A percentile compares a stretch with the other conserved stretches of the same genome.
phyloP scores from a whole-genome alignment of 2,113 vertebrate genomes.

The Rhynchopsitta pachyrhyncha region DNA sequence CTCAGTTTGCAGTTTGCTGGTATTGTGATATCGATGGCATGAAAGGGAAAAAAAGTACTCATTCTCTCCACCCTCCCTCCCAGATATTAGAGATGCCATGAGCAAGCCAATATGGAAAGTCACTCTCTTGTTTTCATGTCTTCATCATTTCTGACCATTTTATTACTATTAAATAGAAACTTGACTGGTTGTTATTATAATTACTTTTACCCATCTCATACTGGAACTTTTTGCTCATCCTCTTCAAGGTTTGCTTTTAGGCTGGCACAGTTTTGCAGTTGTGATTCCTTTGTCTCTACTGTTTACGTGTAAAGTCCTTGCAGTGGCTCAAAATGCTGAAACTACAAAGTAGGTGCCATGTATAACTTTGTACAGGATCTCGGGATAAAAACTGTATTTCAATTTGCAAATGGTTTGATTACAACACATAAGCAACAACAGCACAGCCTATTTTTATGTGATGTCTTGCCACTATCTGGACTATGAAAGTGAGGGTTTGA shows the following conservation, averaged over 20 bases:
- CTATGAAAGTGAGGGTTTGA: conserved; percentile 66
- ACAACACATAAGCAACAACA: conserved; percentile 77
- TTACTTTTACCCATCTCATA: conserved; percentile 62
- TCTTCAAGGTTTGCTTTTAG: conserved; percentile 70
- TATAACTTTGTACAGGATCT: conserved; percentile 63
- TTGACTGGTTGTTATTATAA: background rate
- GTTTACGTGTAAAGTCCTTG: conserved; percentile 78
- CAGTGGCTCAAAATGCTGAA: conserved; percentile 80
- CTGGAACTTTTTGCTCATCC: conserved; percentile 64
- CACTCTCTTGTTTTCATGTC: background rate
- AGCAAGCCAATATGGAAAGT: background rate
- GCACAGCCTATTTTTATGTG: conserved; percentile 71
- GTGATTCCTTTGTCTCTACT: conserved; percentile 68
- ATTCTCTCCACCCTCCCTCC: background rate
- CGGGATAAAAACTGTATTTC: conserved; percentile 8
- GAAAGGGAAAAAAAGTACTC: background rate
- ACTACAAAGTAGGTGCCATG: conserved; percentile 78
- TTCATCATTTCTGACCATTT: background rate
- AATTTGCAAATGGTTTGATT: conserved; percentile 67
- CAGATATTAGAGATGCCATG: background rate
- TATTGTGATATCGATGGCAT: conserved; percentile 35
- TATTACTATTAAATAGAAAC: background rate
- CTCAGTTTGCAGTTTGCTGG: conserved; percentile 78
- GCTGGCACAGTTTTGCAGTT: conserved; percentile 63
- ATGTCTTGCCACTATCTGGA: conserved; percentile 68